Evolutionary conservation across 1,140 invertebrate species (phyloP), one percentile per base, ranked within the genome.

Genomic region (Aphidius ervi): DNA sequence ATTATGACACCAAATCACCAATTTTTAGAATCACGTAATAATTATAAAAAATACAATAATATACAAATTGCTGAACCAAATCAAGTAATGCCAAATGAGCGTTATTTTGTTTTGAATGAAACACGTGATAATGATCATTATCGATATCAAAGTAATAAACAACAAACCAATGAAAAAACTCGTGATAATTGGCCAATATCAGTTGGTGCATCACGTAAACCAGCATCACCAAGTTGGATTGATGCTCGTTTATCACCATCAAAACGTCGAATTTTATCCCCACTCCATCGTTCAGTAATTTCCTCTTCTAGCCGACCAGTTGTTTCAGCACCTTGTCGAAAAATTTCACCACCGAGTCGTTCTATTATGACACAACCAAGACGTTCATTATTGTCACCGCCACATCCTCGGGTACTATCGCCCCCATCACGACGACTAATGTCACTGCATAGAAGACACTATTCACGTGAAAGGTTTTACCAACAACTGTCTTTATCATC

Each of bases 1-100:
- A 73, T 78, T 3, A 76, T 73, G 0, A 67, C 73, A 1, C 20
- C 67, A n/a, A 79, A 78, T 61, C 67, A 69, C 16, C 63, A 64
- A 46, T 73, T 69, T 54, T 31, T 56, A 40, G 42, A 63, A 10
- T 59, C 54, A 9, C 16, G 20, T 5, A 61, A 9, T 46, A 53
- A 2, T 5, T 57, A 6, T 31, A 50, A 4, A 16, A 39, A 31
- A 62, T 75, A 71, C 60, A 52, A 64, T 3, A 70, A 75, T 41
- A 10, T 70, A 16, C 31, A 37, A 9, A 64, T 69, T 6, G 9
- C 72, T 37, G 68, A 74, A 47, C 67, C 70, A 6, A 67, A 68
- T 53, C 64, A 61, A 39, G 41, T 68, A 0, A 46, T 66, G 56
- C 70, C 71, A 5, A 9, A 61, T 6, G 52, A 31, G 23, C 23